Evolutionary conservation across 2,888 invertebrate genomes (phyloP), one percentile per base, ranked within the genome.

Genomic region (Cantharis nigra): DNA sequence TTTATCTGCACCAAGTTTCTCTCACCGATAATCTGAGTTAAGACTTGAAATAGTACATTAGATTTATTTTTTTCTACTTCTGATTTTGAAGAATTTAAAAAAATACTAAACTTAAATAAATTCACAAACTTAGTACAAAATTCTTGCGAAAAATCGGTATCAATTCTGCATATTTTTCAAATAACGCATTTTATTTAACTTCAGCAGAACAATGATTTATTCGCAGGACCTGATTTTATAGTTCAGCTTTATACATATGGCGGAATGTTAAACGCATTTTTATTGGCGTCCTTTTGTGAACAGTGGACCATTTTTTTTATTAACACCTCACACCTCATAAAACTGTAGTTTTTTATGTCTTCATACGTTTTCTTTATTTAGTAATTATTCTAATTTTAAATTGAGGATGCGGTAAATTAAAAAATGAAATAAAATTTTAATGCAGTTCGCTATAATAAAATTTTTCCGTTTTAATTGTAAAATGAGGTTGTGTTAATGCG

Each of bases 401-500:
- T 49, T 49, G n/a, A 49, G 49, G 49, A 49, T 49, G 49, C 2
- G 49, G 49, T 49, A 49, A 49, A 49, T 49, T 49, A 49, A 49
- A 49, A 49, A 49, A 49, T 49, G n/a, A 49, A 28, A 28, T 69
- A 69, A 26, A 28, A 13, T 69, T 20, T 28, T 28, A 69, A 28
- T 69, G 28, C 28, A 16, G 20, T 69, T 26, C 28, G 2, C 14
- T 14, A 20, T 70, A 70, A 70, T 64, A 65, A 65, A 28, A 74
- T 65, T 75, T 75, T 64, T 71, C 65, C 10, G 28, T 70, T 30
- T 75, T 75, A 33, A 71, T 71, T 74, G 49, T 62, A 26, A 70
- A 73, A 74, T 49, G 65, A 64, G 30, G 73, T 74, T 74, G 75
- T 69, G 70, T 72, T 76, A 74, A 77, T 76, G 71, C 74, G 65